Evolutionary conservation across 2,888 invertebrate genomes (phyloP), one percentile per base, ranked within the genome.

Genomic region (Euphydryas editha): DNA sequence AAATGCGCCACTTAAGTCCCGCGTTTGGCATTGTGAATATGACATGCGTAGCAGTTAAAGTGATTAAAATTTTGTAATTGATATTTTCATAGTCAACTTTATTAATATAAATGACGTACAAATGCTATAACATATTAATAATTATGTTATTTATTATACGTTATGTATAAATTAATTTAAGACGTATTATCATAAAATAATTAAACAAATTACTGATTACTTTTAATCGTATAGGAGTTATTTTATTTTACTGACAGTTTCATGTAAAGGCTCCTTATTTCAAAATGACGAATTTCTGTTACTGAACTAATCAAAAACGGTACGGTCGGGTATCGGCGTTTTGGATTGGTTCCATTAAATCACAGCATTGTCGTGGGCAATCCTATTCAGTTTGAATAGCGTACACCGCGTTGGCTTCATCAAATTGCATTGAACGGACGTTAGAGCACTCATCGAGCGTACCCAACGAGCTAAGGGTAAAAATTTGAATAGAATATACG

Each of bases 401-500:
- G 80, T 77, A 81, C 85, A 85, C 80, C 81, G 82, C 80, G 79
- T 79, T 84, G 82, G 90, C 88, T 89, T 88, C 90, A 90, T 90
- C 90, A 89, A 92, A 92, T 92, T 90, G 90, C 89, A 88, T 78
- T 88, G 86, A 91, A 88, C 85, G 87, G 85, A 82, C 86, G 88
- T 84, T 86, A 86, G 88, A 87, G 88, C 85, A 86, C 91, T 90
- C 87, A 81, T 88, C 81, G 86, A 85, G 81, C 86, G 84, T 84
- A 78, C 81, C 79, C 79, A 75, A 73, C 77, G 81, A 77, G 80
- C 78, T 81, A 83, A 83, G 92, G 90, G 89, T 87, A 92, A 92
- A 92, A 92, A 92, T 92, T 90, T 92, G 90, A 92, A 92, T 92
- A 85, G 89, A 84, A 86, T 86, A 85, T 84, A 82, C 81, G 84